Evolutionary conservation across 1,140 invertebrate genomes (phyloP), one percentile per base, ranked within the genome.

Genomic region (Yoshiicerus persimilis): DNA sequence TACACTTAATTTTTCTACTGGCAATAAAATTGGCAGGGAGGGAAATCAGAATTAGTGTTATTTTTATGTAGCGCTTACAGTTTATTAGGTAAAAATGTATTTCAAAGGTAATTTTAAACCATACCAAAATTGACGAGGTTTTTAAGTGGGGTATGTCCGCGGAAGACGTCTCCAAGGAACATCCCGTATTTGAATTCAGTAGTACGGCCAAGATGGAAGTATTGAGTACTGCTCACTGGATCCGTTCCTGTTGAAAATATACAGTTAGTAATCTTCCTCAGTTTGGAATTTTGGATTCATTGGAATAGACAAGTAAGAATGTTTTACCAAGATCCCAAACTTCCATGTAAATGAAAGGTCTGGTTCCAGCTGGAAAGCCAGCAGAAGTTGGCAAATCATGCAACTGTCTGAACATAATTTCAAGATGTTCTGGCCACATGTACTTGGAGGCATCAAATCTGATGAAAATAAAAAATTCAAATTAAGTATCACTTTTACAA

Each of bases 341-440:
- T 91, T 95, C 94, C 87, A 94, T 93, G 87, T 92, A 93, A 86
- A 94, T 91, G 86, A 93, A 93, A 16, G 93, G 91, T 23, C 90
- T 88, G 0, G 87, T 56, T 9, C 91, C 90, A 9, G 89, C 87
- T 41, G 91, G 89, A 89, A 93, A 93, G 70, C 91, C 91, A 47
- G 87, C 91, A 2, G 91, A 91, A 2, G 90, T 91, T 70, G 90
- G 92, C 38, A 93, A 90, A 88, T 92, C 91, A 83, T 92, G 91
- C 0, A 93, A 89, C 47, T 91, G 88, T 70, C 88, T 90, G 62
- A 91, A 91, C 86, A 94, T 92, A 13, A 88, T 90, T 62, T 91
- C 64, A 34, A 94, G 85, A 88, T 94, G 93, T 8, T 87, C 91
- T 9, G 93, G 93, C 93, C 93, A 94, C 94, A 94, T 94, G 89